Conservation (phyloP, 2,113 vertebrate genomes). For the Lepus europaeus region DNA sequence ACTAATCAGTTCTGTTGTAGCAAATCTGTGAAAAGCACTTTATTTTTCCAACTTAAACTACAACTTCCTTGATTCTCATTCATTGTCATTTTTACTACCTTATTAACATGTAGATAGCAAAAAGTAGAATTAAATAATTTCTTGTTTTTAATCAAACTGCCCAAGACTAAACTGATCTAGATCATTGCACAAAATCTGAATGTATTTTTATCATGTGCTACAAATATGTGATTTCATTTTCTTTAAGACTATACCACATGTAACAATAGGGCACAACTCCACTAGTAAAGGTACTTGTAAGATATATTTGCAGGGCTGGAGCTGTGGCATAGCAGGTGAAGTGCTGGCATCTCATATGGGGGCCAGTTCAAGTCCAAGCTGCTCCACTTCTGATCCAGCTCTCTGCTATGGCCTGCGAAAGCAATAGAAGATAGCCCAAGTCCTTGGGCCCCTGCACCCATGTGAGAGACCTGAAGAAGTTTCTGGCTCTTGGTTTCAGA, state of each 20-base stretch:
- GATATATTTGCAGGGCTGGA: not conserved
- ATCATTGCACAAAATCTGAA: not conserved
- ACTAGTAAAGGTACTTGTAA: not conserved
- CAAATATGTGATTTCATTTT: not conserved
- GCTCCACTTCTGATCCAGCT: too few relatives aligned
- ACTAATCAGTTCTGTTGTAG: not conserved
- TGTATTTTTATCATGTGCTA: not conserved
- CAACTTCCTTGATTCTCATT: not conserved
- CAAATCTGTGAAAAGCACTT: not conserved
- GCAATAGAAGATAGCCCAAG: too few relatives aligned
- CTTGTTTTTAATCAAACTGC: not conserved
- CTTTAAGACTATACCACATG: not conserved
- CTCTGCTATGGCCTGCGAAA: too few relatives aligned
- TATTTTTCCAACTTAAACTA: not conserved
- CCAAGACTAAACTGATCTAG: not conserved
- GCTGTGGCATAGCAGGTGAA: too few relatives aligned
- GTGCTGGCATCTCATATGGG: too few relatives aligned
- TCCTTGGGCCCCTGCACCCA: too few relatives aligned
- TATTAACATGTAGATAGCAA: not conserved
- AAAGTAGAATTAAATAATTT: not conserved
- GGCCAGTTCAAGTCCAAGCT: too few relatives aligned
- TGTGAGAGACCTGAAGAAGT: too few relatives aligned
- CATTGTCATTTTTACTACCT: not conserved
- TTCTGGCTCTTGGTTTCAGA: too few relatives aligned
- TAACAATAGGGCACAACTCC: not conserved